Evolutionary conservation across 2,888 invertebrate species (phyloP), one percentile per base, ranked within the genome.

Genomic region (Candidula unifasciata): DNA sequence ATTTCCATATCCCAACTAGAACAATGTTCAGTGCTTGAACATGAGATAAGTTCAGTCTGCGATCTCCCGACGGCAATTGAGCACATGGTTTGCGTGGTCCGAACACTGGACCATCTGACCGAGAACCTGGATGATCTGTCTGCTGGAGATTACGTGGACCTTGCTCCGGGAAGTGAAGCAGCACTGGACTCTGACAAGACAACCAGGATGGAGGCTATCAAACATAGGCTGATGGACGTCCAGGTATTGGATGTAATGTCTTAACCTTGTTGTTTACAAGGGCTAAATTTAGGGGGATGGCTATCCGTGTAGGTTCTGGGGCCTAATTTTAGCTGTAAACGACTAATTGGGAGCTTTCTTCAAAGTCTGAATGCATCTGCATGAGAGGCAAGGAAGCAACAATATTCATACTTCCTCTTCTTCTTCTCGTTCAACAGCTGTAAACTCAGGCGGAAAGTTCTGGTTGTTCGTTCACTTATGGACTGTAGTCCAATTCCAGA

Each of bases 121-220:
- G 80, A 84, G 30, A 86, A 88, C 60, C 80, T 91, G 27, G 85
- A 86, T 21, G 91, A 91, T 54, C 79, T 85, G 1, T 69, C 87
- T 1, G 89, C 89, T 10, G 86, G 86, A 18, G 90, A 91, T 52
- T 92, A 89, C 86, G 77, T 89, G 24, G 93, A 92, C 82, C 54
- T 92, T 16, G 37, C 57, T 21, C 69, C 83, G 27, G 80, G 78
- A 82, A 86, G 79, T 76, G 71, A 86, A 74, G 77, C 86, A 80
- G 80, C 84, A 5, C 33, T 89, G 68, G 86, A 87, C 52, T 35
- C 80, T 18, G 68, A 54, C 21, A 60, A 21, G 18, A 57, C n/a
- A 16, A 24, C 6, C 24, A 84, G 68, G 80, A 84, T 84, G 3
- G 44, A 84, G 5, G 27, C 3, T 27, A 60, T 84, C 3, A 60